Evolutionary conservation across 2,113 vertebrate genomes (phyloP).

Genomic region (Dinomys branickii): DNA sequence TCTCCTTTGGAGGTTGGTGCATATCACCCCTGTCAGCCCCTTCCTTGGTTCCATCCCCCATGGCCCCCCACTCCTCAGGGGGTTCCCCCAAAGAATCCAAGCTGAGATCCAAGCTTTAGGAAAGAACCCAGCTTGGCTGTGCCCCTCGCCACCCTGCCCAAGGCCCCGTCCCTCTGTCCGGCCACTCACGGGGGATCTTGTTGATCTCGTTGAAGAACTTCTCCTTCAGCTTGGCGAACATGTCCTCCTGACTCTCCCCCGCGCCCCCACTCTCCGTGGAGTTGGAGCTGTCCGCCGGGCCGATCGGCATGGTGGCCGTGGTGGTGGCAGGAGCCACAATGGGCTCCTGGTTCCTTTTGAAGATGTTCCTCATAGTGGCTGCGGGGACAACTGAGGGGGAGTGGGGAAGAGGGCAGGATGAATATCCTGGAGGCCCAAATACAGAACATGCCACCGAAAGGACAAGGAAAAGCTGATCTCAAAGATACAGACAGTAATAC

Average conservation of each 20-base stretch:
- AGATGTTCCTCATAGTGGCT: slow-evolving; percentile 91
- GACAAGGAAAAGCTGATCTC: too few species aligned
- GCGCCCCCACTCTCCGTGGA: slow-evolving; percentile 87
- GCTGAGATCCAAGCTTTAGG: not conserved
- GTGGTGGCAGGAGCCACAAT: slow-evolving; percentile 70
- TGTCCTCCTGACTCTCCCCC: slow-evolving; percentile 89
- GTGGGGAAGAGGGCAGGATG: not conserved
- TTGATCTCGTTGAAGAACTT: slow-evolving; percentile 96
- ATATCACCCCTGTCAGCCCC: not conserved
- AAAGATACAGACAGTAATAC: not conserved
- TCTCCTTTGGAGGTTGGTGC: too few species aligned
- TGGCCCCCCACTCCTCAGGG: not conserved
- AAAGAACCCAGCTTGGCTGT: too few species aligned
- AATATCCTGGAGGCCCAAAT: not conserved
- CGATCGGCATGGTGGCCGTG: slow-evolving; percentile 72
- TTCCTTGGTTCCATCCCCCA: not conserved
- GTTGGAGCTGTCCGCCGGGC: slow-evolving; percentile 92
- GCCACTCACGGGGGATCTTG: slow-evolving; percentile 94
- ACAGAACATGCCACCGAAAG: not conserved
- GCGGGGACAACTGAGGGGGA: not conserved
- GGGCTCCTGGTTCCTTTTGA: slow-evolving; percentile 90
- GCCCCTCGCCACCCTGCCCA: not conserved
- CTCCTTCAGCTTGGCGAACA: slow-evolving; percentile 93
- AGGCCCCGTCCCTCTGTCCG: too few species aligned
- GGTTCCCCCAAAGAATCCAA: not conserved